Base-by-base conservation (phyloP, 35 echinoderm and acorn worm genomes). In the Anneissia japonica region DNA sequence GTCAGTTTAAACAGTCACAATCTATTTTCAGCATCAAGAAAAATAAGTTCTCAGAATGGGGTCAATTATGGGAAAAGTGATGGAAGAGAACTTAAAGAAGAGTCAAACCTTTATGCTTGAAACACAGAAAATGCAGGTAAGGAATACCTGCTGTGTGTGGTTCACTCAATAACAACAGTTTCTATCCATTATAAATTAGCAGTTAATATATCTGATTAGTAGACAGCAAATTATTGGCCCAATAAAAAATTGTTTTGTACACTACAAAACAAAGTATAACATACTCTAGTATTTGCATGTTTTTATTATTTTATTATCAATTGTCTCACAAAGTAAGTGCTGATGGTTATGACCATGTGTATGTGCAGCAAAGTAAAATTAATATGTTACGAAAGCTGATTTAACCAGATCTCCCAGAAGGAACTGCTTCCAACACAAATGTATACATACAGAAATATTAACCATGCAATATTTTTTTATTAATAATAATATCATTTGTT, bases 21-120 rank as follows among this genome's bases (percentile, higher is more conserved):
- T 64, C 28, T 64, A 14, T 64, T 64, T 28, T 13, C 28, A 64
- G 28, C 12, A 28, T 64, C 51, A 64, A 64, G 51, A 14, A 14
- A 64, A 79, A 40, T 23, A n/a, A 10, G 10, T 34, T 21, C 35
- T 79, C 86, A 96, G 37, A 19, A 96, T 96, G 94, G 94, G 94
- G 46, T 86, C 90, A 23, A 64, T 92, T 32, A 92, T 96, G 87
- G 86, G 90, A 35, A 91, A 89, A 89, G 90, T 90, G 12, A 96
- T 96, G 94, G 90, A 96, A 41, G 90, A 96, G 77, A 96, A 87
- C 73, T 91, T 96, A 45, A 5, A 96, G 73, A 96, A 96, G 90
- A 92, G 92, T 46, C 92, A 96, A 75, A 40, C 40, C 3, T 96
- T 96, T 31, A 96, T 96, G 94, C 34, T n/a, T 30, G 94, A 89